phyloP scores from a whole-genome alignment of 2,113 vertebrate species.

The Panthera tigris region DNA sequence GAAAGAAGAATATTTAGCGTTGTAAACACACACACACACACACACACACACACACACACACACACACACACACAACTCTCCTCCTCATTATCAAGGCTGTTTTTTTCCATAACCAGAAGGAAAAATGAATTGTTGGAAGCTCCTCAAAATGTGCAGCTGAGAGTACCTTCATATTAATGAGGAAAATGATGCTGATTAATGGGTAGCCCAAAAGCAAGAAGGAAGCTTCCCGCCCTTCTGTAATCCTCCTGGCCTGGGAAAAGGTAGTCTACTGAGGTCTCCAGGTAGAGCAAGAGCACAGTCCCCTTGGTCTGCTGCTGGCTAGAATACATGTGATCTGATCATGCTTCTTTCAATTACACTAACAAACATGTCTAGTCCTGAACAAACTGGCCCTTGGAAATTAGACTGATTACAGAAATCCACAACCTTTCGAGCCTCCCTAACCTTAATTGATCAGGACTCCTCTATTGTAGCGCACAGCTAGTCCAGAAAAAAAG shows the following conservation, averaged over 20 bases:
- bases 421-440: neutral
- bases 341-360: conserved; percentile 49
- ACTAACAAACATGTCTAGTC: conserved; percentile 17
- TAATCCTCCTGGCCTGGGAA: neutral
- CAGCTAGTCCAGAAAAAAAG: neutral
- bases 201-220: neutral
- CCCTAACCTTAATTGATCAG: neutral
- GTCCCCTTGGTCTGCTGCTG: neutral
- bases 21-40: neutral
- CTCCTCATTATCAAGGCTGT: conserved; percentile 62
- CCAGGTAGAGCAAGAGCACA: neutral
- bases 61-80: neutral
- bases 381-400: neutral
- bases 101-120: conserved; percentile 54
- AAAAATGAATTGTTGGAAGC: conserved; percentile 68
- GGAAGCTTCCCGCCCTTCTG: neutral
- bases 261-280: neutral
- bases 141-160: conserved; percentile 59
- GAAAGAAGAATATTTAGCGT: conserved; percentile 59
- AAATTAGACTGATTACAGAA: neutral
- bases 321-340: neutral
- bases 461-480: neutral
- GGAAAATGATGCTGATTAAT: conserved; percentile 66
- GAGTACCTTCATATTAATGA: conserved; percentile 66
- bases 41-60: no score